Base-by-base conservation (phyloP, 2,888 invertebrate species). In the Philhelius pedissequus region DNA sequence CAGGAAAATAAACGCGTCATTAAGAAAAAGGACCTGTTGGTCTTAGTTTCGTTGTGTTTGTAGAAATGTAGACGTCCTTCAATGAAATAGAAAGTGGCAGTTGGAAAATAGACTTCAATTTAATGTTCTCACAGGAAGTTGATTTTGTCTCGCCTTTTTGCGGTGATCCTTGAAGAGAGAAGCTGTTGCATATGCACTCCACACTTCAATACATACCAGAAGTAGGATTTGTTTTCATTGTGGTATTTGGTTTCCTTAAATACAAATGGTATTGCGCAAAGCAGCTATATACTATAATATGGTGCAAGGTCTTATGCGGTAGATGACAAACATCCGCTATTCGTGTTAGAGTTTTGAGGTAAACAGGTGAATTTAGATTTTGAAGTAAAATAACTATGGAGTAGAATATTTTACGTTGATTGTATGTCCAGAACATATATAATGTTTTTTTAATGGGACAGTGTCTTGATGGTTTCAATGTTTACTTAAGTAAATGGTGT, bases 131-230 rank as follows among this genome's bases (percentile, higher is more conserved):
- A 80, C 83, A 84, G 83, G 83, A 84, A 84, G 83, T 84, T 84
- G 83, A 80, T 75, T 84, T 84, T 84, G 83, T 79, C 62, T 80
- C 70, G 79, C 79, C 75, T 83, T 83, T 73, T 74, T 79, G 82
- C 79, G 83, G 83, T 64, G 83, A 70, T 74, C 83, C 83, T 84
- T 84, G 66, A 80, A 79, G 70, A 64, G 66, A 35, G 70, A 52
- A 74, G 79, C 79, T 84, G 83, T 79, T 79, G 79, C 75, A 79
- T 50, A 73, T 74, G 78, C 32, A 48, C 45, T 45, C 5, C 13
- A 32, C 13, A 18, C 20, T 40, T 66, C 71, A 64, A 38, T 48
- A 4, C 70, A 62, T 58, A n/a, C 32, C 70, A 25, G 30, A 4
- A 3, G 2, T 20, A 22, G 11, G 48, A 56, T 71, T 84, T 79